Evolutionary conservation across 2,113 vertebrate species (phyloP).

Genomic region (Eclectus roratus): DNA sequence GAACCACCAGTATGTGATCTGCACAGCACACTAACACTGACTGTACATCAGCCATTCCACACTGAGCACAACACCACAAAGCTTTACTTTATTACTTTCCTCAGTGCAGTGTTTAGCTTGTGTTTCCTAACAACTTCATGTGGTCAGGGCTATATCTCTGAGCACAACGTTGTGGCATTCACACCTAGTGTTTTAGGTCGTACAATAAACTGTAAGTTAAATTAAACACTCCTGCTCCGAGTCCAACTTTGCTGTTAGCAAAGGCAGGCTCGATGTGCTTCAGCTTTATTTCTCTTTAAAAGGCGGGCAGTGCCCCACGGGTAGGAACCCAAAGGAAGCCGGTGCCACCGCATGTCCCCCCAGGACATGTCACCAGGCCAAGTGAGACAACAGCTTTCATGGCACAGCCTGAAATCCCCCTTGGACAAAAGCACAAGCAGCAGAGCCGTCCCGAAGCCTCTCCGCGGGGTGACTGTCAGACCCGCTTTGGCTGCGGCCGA

Average conservation of each 20-base stretch:
- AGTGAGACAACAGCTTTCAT: neutral
- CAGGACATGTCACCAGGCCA: neutral
- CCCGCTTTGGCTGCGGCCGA: neutral
- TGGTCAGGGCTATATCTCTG: neutral
- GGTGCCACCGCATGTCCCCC: rapidly evolving
- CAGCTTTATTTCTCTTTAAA: neutral
- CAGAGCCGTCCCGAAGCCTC: neutral
- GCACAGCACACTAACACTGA: rapidly evolving
- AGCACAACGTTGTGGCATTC: rapidly evolving
- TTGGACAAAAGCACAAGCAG: neutral
- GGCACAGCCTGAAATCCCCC: neutral
- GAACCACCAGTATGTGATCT: neutral
- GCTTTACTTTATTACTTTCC: neutral
- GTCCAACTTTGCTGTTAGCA: neutral
- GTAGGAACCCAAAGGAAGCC: neutral
- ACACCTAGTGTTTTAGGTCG: neutral
- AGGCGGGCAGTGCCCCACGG: rapidly evolving
- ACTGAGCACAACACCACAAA: neutral
- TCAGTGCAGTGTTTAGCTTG: neutral
- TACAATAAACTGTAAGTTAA: neutral
- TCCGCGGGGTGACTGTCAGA: neutral
- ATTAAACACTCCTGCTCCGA: rapidly evolving
- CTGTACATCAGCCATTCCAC: neutral
- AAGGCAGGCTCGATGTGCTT: neutral
- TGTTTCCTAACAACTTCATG: neutral